Evolutionary conservation across 1,140 invertebrate species (phyloP).

Genomic region (Cydia amplana): DNA sequence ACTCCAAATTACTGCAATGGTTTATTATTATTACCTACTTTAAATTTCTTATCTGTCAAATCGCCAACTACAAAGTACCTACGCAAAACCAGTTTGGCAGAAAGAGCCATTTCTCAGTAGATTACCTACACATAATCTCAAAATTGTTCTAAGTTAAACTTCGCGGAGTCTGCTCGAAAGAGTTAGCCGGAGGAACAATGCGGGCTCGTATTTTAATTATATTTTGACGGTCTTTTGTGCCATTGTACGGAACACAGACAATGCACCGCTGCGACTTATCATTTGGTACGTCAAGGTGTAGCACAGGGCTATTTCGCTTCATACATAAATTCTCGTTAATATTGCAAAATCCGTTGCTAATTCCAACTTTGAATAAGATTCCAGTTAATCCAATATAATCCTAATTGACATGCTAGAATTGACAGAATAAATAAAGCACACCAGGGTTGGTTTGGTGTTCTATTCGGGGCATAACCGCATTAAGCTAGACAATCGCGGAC

Average conservation of each 20-base stretch:
- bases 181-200: constrained; percentile 19
- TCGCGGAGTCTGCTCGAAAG: constrained; percentile 15
- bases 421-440: not conserved
- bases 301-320: not conserved
- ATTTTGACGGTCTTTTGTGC: constrained; percentile 31
- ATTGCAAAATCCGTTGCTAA: not conserved
- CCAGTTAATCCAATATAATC: not conserved
- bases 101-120: constrained; percentile 3
- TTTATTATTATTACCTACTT: not conserved
- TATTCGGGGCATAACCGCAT: constrained; percentile 27
- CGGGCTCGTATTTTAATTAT: constrained; percentile 28
- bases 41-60: not conserved
- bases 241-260: constrained; percentile 20
- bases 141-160: constrained; percentile 25
- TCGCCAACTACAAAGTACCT: not conserved
- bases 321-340: not conserved
- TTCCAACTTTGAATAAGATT: not conserved
- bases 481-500: constrained; percentile 29
- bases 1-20: not conserved
- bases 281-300: constrained; percentile 25
- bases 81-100: not conserved
- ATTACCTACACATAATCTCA: constrained; percentile 15
- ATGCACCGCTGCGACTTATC: constrained; percentile 27
- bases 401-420: constrained; percentile 6
- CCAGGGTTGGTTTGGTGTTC: not conserved